Percentiles rank a stretch among this genome's conserved stretches.
phyloP scores from a whole-genome alignment of 1,140 invertebrate genomes.

The Ericerus pela region DNA sequence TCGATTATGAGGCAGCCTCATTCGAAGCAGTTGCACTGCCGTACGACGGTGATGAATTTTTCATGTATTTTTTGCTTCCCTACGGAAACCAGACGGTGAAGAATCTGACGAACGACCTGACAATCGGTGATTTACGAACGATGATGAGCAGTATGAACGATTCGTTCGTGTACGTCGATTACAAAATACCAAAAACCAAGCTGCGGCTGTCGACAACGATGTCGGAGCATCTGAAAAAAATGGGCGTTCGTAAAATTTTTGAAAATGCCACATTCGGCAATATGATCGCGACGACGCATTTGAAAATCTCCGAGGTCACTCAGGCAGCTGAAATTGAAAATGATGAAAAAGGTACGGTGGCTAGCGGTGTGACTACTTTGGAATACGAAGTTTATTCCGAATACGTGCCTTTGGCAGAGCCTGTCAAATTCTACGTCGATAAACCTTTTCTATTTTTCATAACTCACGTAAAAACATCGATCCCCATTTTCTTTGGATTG shows the following conservation, averaged over 20 bases:
- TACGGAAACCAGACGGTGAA: slow-evolving; percentile 4
- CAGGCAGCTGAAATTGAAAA: slow-evolving; percentile 1
- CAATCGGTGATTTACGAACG: neutral
- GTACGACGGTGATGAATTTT: neutral
- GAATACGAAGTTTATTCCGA: neutral
- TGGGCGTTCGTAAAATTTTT: neutral
- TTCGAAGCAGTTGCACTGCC: neutral
- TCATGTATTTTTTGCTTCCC: neutral
- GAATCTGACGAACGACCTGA: neutral
- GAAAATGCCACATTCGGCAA: neutral
- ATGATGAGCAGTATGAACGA: neutral
- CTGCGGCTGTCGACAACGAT: neutral
- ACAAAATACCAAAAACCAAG: neutral
- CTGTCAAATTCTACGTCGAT: neutral
- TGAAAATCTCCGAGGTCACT: neutral
- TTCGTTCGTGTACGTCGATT: neutral
- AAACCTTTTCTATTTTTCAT: slow-evolving; percentile 1
- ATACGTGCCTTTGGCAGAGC: neutral
- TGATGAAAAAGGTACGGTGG: neutral
- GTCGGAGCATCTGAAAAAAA: neutral
- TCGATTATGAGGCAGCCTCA: neutral
- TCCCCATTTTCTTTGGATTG: neutral
- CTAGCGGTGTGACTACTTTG: neutral
- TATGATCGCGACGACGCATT: neutral
- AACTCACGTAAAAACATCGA: neutral